Evolutionary conservation across 2,797 vertebrate species (phyloP).

Genomic region (Lutjanus campechanus): DNA sequence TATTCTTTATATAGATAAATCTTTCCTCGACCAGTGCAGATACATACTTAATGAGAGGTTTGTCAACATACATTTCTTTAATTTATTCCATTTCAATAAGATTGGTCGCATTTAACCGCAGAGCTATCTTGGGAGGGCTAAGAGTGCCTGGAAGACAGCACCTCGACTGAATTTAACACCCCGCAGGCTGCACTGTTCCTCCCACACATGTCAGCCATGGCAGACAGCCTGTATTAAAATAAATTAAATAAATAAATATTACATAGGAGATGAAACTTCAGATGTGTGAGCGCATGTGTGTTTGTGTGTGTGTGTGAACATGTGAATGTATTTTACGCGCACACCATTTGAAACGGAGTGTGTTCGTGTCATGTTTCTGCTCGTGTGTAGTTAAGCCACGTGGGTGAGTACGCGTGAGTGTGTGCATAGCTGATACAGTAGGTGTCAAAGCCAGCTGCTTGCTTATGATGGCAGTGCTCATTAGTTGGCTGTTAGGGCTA

Average conservation of each 20-base stretch:
- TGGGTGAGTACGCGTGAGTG: constrained; percentile 19
- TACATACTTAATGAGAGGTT: constrained; percentile 14
- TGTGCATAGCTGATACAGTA: constrained; percentile 40
- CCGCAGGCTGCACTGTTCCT: constrained; percentile 28
- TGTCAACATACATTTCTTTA: constrained; percentile 28
- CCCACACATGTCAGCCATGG: constrained; percentile 37
- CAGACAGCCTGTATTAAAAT: constrained; percentile 52
- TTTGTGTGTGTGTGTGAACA: constrained; percentile 1
- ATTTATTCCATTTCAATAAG: constrained; percentile 32
- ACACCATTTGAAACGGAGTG: not conserved
- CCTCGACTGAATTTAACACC: constrained; percentile 39
- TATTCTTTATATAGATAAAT: constrained; percentile 25
- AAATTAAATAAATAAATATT: constrained; percentile 60
- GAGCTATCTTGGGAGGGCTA: constrained; percentile 18
- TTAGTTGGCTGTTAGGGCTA: constrained; percentile 68
- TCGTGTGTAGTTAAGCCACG: not conserved
- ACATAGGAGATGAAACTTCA: constrained; percentile 48
- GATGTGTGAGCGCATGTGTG: constrained; percentile 25
- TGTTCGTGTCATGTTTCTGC: not conserved
- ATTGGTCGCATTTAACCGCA: constrained; percentile 23
- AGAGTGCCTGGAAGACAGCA: constrained; percentile 21
- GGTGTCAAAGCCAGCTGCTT: constrained; percentile 70
- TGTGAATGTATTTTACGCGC: not conserved
- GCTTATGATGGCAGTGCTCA: constrained; percentile 67
- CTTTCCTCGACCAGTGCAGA: constrained; percentile 6